Base-by-base conservation (phyloP, 2,888 invertebrate genomes). In the Seira ritae region DNA sequence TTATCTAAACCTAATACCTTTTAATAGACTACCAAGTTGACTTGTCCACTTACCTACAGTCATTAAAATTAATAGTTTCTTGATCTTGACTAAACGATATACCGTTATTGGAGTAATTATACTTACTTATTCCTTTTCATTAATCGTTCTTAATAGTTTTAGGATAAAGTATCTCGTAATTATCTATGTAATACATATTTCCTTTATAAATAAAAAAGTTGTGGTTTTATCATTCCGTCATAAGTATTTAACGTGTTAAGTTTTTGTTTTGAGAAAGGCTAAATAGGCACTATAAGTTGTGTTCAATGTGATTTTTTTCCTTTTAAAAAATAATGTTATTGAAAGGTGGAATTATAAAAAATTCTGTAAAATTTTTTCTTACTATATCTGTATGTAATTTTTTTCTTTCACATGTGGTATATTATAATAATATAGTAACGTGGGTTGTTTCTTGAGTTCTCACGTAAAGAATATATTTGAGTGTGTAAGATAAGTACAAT, bases 261-360 rank as follows among this genome's bases (percentile, higher is more conserved):
- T 55, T 8, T 31, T 70, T 78, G 72, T 31, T n/a, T 80, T 80
- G 80, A 80, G 80, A 80, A 84, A 84, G 84, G 80, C 84, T 84
- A 84, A 75, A 75, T 71, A 84, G 84, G 84, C 84, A 84, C 84
- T 84, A 84, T 84, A 76, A 84, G 84, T 84, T 79, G 80, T 80
- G 80, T 80, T 80, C 69, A 80, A 80, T 74, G 73, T 80, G 80
- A 80, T 74, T 80, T 69, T 80, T 69, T 74, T 74, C 68, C 20
- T 24, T 55, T 62, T 72, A 23, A 24, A 67, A 67, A 62, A 78
- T 50, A 74, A 50, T 46, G 37, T 78, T 70, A 60, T 65, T 78
- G 66, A 79, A 79, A 80, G 79, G 79, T 79, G 67, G 23, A 67
- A 22, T 67, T 67, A 31, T n/a, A 24, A 67, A 19, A 55, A 55